Evolutionary conservation across 2,888 invertebrate genomes (phyloP).

Genomic region (Mythimna pallens): DNA sequence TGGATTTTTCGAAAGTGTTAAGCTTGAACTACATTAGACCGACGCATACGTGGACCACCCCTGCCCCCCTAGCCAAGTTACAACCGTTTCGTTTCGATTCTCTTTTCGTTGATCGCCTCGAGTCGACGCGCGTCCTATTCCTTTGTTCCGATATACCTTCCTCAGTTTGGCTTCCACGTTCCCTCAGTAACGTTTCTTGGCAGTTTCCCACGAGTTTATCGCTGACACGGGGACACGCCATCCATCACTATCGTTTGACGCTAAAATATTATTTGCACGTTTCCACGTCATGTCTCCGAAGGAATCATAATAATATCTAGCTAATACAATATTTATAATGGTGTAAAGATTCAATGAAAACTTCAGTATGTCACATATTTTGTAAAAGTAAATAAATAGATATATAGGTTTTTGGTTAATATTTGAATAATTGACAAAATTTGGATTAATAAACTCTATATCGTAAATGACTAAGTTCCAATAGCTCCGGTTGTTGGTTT

Average conservation of each 20-base stretch:
- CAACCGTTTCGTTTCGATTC: too few relatives aligned
- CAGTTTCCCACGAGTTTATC: slow-evolving; percentile 57
- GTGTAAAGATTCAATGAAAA: slow-evolving; percentile 1
- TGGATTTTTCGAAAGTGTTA: too few relatives aligned
- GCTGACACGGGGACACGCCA: slow-evolving; percentile 10
- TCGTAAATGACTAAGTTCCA: too few relatives aligned
- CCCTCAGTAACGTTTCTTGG: background rate
- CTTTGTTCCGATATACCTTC: background rate
- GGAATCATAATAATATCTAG: slow-evolving; percentile 28
- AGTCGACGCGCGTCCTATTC: too few relatives aligned
- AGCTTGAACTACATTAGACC: too few relatives aligned
- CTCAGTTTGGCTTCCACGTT: background rate
- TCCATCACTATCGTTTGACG: slow-evolving; percentile 57
- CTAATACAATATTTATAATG: slow-evolving; percentile 26
- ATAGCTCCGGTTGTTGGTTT: too few relatives aligned
- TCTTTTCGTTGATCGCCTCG: too few relatives aligned
- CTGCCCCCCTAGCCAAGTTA: too few relatives aligned
- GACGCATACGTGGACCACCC: too few relatives aligned
- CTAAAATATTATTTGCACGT: slow-evolving; percentile 62
- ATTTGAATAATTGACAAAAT: too few relatives aligned
- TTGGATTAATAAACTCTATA: too few relatives aligned
- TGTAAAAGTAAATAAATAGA: background rate
- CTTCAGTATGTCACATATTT: background rate
- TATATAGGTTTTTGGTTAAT: too few relatives aligned
- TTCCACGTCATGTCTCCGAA: slow-evolving; percentile 33